Base-by-base conservation (phyloP, 2,797 vertebrate species). In the Malurus splendens region DNA sequence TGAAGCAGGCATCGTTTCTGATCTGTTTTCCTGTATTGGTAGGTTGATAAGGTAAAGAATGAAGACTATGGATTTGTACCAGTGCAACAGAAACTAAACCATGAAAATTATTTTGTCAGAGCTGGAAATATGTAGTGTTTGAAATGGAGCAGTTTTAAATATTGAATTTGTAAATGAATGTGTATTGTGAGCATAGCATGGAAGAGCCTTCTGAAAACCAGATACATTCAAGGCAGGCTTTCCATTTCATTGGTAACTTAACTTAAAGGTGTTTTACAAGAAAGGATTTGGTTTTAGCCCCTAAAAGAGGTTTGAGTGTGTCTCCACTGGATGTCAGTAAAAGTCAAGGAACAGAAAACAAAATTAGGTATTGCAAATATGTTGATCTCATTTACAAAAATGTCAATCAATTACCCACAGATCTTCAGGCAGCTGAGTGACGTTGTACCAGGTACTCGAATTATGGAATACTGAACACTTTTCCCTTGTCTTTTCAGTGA, bases 1-100 rank as follows among this genome's bases (percentile, higher is more conserved):
- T 30, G 98, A 99, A 86, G 97, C 98, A 9, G 83, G 70, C 0
- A 0, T 70, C 86, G 55, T 68, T 90, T 85, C 44, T 65, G 19
- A 55, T 78, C 62, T 86, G 23, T 90, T 87, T 86, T 94, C 66
- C 59, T 83, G 2, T 87, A 75, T 83, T 78, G 78, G 32, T 62
- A 39, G 20, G 38, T 41, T 82, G 89, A 20, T 75, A 66, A 71
- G 20, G 51, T 45, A 47, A 73, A 70, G 32, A 22, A 52, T 38
- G 38, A 78, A 25, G 27, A 86, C 39, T 51, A 64, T 47, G 36
- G 59, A 90, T 73, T 60, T 52, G 22, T 67, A 75, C 27, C 38
- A 54, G 4, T 44, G 66, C 52, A 61, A 54, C 19, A 82, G 62
- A 76, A 87, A 45, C 24, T 75, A 48, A 82, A 61, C 13, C 6